Conservation (phyloP, 2,113 vertebrate genomes). For the Rhombomys opimus region DNA sequence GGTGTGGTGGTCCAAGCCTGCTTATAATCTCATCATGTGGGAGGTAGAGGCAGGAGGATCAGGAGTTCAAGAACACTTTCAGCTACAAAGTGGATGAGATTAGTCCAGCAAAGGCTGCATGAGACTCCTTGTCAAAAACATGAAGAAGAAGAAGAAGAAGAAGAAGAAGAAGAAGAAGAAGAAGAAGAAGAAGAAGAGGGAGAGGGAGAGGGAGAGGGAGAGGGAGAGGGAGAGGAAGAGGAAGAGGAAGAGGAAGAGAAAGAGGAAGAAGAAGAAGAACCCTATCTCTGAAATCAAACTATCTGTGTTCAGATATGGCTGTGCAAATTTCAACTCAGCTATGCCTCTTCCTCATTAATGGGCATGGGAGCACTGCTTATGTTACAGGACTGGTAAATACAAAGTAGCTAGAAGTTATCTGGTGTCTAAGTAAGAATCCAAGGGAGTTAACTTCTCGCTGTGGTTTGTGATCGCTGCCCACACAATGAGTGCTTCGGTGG, state of each 20-base stretch:
- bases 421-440: constrained; percentile 31
- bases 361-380: not conserved
- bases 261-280: not conserved
- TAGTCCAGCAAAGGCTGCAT: not conserved
- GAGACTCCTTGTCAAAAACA: not conserved
- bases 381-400: not conserved
- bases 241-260: no score
- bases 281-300: not conserved
- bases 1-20: not conserved
- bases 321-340: not conserved
- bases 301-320: not conserved
- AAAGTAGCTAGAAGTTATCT: not conserved
- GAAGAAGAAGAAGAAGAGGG: not conserved
- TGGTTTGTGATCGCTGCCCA: not conserved
- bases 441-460: not conserved
- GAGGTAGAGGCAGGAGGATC: not conserved
- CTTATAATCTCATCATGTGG: not conserved
- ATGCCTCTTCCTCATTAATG: not conserved
- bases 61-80: not conserved
- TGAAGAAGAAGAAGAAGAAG: not conserved
- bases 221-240: not conserved
- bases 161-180: no score
- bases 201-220: accelerated
- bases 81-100: not conserved
- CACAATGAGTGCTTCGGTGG: not conserved